Percentiles rank a stretch among this genome's conserved stretches.
Evolutionary conservation across 1,140 invertebrate species (phyloP).

Genomic region (Caenorhabditis inopinata): DNA sequence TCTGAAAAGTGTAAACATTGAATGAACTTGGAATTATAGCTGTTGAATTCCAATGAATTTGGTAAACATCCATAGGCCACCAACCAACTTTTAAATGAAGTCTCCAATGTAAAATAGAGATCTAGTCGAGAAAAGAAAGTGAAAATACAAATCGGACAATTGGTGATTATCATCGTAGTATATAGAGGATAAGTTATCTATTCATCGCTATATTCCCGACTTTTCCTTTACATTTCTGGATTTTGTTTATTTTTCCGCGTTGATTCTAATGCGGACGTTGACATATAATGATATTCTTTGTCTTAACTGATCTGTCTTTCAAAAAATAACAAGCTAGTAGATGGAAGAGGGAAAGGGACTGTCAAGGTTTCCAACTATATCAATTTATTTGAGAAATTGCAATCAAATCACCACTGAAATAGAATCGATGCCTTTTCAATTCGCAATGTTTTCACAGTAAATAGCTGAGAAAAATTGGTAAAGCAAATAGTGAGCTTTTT

Average conservation of each 20-base stretch:
- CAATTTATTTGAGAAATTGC: too few species aligned
- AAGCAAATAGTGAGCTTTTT: background rate
- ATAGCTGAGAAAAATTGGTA: background rate
- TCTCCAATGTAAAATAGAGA: background rate
- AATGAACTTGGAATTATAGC: too few species aligned
- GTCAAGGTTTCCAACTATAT: too few species aligned
- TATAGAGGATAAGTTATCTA: background rate
- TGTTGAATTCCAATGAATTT: too few species aligned
- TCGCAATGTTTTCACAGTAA: constrained; percentile 7
- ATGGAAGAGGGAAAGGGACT: too few species aligned
- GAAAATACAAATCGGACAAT: background rate
- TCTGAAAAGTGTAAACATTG: too few species aligned
- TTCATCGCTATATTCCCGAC: background rate
- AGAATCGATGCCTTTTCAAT: background rate
- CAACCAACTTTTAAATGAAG: too few species aligned
- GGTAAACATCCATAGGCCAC: too few species aligned
- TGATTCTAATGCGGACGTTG: background rate
- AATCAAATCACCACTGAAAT: background rate
- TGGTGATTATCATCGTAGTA: background rate
- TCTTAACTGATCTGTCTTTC: background rate
- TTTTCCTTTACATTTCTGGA: background rate
- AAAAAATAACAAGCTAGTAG: background rate
- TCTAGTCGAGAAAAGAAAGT: background rate
- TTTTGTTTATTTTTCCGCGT: background rate
- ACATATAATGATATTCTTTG: background rate